A percentile compares a stretch with the other conserved stretches of the same genome.
Evolutionary conservation across 2,888 invertebrate species (phyloP).

Genomic region (Flexamia atlantica): DNA sequence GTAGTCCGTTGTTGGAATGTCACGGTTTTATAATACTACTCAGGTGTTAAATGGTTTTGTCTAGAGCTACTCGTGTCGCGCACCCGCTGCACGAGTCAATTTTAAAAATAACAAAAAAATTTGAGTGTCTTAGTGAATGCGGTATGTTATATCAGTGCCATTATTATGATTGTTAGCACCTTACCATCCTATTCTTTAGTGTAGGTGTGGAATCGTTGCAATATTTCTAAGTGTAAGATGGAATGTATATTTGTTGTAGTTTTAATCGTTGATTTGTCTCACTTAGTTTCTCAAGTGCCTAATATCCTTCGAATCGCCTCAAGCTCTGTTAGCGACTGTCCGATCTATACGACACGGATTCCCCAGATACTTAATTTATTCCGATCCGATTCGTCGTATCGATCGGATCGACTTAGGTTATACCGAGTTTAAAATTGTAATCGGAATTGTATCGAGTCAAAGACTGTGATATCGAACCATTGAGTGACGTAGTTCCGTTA

Average conservation of each 20-base stretch:
- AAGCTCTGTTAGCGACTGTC: slow-evolving; percentile 45
- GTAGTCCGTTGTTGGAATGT: slow-evolving; percentile 19
- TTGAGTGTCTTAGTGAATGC: slow-evolving; percentile 54
- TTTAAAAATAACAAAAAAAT: slow-evolving; percentile 48
- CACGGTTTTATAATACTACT: slow-evolving; percentile 33
- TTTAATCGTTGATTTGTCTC: slow-evolving; percentile 55
- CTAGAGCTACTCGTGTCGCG: slow-evolving; percentile 24
- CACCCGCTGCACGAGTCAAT: slow-evolving; percentile 8
- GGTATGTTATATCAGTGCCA: slow-evolving; percentile 55
- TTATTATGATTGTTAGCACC: slow-evolving; percentile 49
- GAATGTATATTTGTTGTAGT: slow-evolving; percentile 54
- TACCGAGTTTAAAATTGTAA: background rate
- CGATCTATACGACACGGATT: background rate
- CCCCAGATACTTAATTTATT: slow-evolving; percentile 50
- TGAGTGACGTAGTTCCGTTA: slow-evolving; percentile 53
- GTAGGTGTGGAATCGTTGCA: slow-evolving; percentile 50
- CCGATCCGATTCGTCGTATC: background rate
- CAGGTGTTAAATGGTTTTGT: slow-evolving; percentile 41
- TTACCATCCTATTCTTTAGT: slow-evolving; percentile 36
- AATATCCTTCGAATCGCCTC: slow-evolving; percentile 44
- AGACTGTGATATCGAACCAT: slow-evolving; percentile 54
- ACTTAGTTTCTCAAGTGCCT: slow-evolving; percentile 61
- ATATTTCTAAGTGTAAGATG: slow-evolving; percentile 56
- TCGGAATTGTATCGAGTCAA: slow-evolving; percentile 20
- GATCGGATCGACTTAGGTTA: slow-evolving; percentile 5